A percentile compares a stretch with the other conserved stretches of the same genome.
Conservation (phyloP, 2,888 invertebrate genomes). For the Dasysyrphus albostriatus region DNA sequence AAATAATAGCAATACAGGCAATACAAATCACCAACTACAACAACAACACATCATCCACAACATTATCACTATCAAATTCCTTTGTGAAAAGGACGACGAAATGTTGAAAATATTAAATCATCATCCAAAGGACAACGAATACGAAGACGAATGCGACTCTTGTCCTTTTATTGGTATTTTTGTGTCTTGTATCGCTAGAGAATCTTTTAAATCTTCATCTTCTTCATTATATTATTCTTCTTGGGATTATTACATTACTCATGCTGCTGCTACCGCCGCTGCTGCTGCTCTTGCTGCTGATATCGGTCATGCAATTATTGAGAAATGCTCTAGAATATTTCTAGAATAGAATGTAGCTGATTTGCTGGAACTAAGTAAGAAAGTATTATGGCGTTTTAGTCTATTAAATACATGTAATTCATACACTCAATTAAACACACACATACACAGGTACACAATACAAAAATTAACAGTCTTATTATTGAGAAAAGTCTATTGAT, state of each 20-base stretch:
- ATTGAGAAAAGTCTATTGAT: constrained; percentile 19
- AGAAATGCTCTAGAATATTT: constrained; percentile 83
- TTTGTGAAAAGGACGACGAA: constrained; percentile 16
- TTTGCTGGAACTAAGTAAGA: constrained; percentile 84
- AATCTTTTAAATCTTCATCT: constrained; percentile 31
- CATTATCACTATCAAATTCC: constrained; percentile 3
- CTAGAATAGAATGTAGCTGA: constrained; percentile 84
- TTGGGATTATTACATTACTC: constrained; percentile 33
- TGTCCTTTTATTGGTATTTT: constrained; percentile 42
- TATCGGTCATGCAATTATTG: constrained; percentile 66
- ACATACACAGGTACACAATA: constrained; percentile 32
- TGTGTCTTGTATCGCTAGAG: constrained; percentile 32
- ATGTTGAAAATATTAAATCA: constrained; percentile 8
- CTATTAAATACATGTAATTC: constrained; percentile 73
- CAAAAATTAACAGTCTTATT: constrained; percentile 1
- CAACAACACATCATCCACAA: constrained; percentile 31
- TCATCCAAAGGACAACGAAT: constrained; percentile 25
- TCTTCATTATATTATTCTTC: constrained; percentile 38
- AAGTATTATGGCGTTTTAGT: constrained; percentile 84
- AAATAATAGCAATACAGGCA: constrained; percentile 55
- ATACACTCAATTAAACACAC: constrained; percentile 61
- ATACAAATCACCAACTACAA: constrained; percentile 43
- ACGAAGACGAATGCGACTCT: neutral
- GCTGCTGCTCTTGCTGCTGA: constrained; percentile 44
- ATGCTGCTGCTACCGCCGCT: constrained; percentile 37